A percentile compares a stretch with the other conserved stretches of the same genome.
Evolutionary conservation across 1,140 invertebrate species (phyloP).

Genomic region (Littorina saxatilis): DNA sequence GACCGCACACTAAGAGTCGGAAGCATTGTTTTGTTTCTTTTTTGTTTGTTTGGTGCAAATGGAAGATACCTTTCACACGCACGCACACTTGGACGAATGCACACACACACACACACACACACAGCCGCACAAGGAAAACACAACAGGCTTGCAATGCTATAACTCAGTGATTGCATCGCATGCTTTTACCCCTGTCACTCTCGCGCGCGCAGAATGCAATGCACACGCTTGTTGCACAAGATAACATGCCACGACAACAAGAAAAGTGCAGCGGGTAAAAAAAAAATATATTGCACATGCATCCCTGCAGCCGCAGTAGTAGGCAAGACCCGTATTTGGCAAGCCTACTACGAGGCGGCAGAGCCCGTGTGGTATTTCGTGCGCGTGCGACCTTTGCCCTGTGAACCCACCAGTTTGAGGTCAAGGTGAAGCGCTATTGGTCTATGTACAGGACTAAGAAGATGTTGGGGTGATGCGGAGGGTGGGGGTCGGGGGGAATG

Average conservation of each 20-base stretch:
- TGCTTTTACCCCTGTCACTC: neutral
- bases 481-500: too few species aligned
- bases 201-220: neutral
- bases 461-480: too few species aligned
- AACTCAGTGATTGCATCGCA: neutral
- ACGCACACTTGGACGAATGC: too few species aligned
- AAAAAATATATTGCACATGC: too few species aligned
- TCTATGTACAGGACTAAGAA: too few species aligned
- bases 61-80: neutral
- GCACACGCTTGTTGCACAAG: neutral
- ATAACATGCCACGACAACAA: neutral
- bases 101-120: neutral
- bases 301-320: too few species aligned
- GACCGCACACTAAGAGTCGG: neutral
- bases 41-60: neutral
- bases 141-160: neutral
- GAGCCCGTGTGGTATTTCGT: too few species aligned
- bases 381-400: too few species aligned
- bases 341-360: too few species aligned
- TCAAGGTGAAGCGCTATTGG: too few species aligned
- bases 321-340: too few species aligned
- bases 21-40: neutral
- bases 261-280: neutral
- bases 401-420: too few species aligned
- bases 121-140: neutral